Percentiles rank a stretch among this genome's conserved stretches.
phyloP scores from a whole-genome alignment of 2,797 vertebrate species.

The Florisuga fusca region DNA sequence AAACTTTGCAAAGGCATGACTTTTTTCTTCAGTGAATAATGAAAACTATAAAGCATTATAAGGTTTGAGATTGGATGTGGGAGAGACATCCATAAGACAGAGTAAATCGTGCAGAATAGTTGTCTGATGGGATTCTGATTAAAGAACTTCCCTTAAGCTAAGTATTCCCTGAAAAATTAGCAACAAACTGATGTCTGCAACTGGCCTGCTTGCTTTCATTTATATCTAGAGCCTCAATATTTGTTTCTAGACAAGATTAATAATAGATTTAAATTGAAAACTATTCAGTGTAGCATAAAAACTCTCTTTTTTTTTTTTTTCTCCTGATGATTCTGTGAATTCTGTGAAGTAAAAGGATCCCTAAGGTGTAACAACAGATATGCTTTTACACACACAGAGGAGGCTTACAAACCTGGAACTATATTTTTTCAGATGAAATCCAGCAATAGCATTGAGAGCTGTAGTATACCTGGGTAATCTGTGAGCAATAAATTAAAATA shows the following conservation, averaged over 20 bases:
- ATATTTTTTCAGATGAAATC: background rate
- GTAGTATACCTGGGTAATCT: background rate
- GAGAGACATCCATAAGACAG: background rate
- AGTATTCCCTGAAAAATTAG: background rate
- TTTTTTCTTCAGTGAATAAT: background rate
- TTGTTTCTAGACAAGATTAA: slow-evolving; percentile 18
- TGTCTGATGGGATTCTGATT: background rate
- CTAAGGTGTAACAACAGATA: background rate
- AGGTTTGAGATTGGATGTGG: background rate
- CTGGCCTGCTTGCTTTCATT: slow-evolving; percentile 8
- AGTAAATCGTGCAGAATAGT: background rate
- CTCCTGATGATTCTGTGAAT: too few relatives aligned
- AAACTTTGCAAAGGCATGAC: background rate
- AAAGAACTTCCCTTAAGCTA: background rate
- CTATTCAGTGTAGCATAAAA: background rate
- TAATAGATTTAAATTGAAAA: slow-evolving; percentile 39
- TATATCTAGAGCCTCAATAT: slow-evolving; percentile 35
- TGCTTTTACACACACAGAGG: background rate
- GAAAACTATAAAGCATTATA: background rate
- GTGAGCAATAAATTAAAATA: slow-evolving; percentile 35
- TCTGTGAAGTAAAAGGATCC: background rate
- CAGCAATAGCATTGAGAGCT: background rate
- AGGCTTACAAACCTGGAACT: background rate
- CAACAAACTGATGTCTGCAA: background rate
- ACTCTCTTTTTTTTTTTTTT: background rate